These are phyloP conservation scores for Aphelenchoides avenae DNA, from an alignment of 1,140 invertebrate species.

Conservation along the genomic window DNA sequence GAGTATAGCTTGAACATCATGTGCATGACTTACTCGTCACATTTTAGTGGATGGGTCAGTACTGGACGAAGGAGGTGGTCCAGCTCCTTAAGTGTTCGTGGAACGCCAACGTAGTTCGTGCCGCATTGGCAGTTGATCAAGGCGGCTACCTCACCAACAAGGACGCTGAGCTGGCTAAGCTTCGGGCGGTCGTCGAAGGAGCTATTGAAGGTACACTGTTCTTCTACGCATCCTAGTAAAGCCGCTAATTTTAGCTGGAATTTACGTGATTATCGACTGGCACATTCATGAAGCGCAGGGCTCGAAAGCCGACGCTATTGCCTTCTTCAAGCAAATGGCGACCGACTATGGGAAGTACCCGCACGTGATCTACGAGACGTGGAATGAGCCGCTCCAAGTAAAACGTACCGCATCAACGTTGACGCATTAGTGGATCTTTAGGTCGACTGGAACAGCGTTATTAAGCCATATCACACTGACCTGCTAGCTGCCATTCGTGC, in stretches of 20 bases:
- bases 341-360: too few relatives aligned
- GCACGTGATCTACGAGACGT: too few relatives aligned
- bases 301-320: background rate
- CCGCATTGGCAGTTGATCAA: slow-evolving; percentile 25
- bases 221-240: background rate
- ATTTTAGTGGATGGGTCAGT: too few relatives aligned
- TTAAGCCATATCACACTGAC: background rate
- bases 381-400: too few relatives aligned
- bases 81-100: slow-evolving; percentile 8
- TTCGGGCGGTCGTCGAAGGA: slow-evolving; percentile 17
- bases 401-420: too few relatives aligned
- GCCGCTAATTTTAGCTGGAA: too few relatives aligned
- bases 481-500: slow-evolving; percentile 19
- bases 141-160: slow-evolving; percentile 18
- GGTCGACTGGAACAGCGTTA: background rate
- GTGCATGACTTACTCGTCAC: too few relatives aligned
- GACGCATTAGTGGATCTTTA: background rate
- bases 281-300: background rate
- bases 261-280: slow-evolving; percentile 20
- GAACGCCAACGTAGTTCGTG: slow-evolving; percentile 22
- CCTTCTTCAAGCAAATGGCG: background rate
- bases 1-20: too few relatives aligned
- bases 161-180: background rate
- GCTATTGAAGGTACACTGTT: slow-evolving; percentile 4
- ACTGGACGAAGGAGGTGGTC: too few relatives aligned